Conservation (phyloP, 2,113 vertebrate genomes). For the Thalassarche chlororhynchos region DNA sequence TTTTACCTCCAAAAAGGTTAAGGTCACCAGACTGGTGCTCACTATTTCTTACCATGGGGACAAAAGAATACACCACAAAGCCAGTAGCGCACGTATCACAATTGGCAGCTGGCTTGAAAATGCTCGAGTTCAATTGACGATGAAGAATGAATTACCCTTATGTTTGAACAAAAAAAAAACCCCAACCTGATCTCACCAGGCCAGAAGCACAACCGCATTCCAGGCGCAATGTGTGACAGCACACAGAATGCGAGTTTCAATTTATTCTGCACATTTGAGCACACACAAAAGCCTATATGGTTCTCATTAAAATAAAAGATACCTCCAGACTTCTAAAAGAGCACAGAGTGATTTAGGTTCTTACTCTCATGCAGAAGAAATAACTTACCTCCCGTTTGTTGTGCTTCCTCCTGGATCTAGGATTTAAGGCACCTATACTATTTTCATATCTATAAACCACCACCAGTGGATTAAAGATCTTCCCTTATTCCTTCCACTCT, state of each 20-base stretch:
- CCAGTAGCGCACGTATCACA: background rate
- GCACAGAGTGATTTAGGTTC: background rate
- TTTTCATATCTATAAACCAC: constrained; percentile 35
- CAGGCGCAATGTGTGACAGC: constrained; percentile 28
- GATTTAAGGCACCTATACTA: background rate
- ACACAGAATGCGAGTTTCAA: constrained; percentile 49
- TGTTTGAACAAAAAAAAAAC: constrained; percentile 28
- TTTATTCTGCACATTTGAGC: constrained; percentile 55
- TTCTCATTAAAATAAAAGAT: constrained; percentile 53
- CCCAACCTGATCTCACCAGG: constrained; percentile 48
- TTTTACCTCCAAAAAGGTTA: constrained; percentile 54
- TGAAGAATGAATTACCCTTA: constrained; percentile 64
- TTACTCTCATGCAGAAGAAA: background rate
- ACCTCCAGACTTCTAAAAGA: constrained; percentile 33
- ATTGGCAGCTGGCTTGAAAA: constrained; percentile 58
- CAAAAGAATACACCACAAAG: constrained; percentile 57
- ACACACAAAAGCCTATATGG: constrained; percentile 56
- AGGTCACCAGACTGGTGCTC: constrained; percentile 2
- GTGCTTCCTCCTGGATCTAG: background rate
- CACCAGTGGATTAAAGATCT: background rate
- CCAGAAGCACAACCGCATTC: constrained; percentile 57
- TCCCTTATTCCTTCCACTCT: background rate
- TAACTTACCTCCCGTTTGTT: background rate
- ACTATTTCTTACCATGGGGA: background rate
- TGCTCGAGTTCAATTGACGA: constrained; percentile 35